Evolutionary conservation across 1,140 invertebrate genomes (phyloP).

Genomic region (Sipha flava): DNA sequence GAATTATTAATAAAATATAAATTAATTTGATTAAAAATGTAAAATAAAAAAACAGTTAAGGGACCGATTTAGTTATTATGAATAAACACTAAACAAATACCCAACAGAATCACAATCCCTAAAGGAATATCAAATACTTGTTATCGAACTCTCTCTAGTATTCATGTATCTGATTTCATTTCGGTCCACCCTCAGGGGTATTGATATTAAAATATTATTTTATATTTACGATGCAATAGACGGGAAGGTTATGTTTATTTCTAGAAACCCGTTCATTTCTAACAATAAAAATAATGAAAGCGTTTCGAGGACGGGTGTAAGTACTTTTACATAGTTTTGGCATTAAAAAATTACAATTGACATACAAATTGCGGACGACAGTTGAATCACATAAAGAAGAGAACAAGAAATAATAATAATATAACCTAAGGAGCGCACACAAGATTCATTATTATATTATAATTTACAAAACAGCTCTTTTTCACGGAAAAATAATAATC

Average conservation of each 20-base stretch:
- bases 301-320: neutral
- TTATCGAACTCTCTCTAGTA: neutral
- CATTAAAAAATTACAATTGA: neutral
- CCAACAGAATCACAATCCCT: too few species aligned
- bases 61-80: too few species aligned
- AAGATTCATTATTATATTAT: neutral
- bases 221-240: neutral
- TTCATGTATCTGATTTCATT: neutral
- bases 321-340: neutral
- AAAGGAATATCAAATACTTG: neutral
- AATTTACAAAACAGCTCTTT: neutral
- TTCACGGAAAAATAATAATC: neutral
- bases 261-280: neutral
- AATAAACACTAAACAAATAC: too few species aligned
- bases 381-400: neutral
- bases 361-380: neutral
- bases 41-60: too few species aligned
- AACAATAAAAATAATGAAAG: neutral
- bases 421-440: neutral
- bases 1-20: too few species aligned
- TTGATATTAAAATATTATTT: neutral
- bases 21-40: too few species aligned
- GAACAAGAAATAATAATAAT: neutral
- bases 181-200: neutral
- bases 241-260: neutral